phyloP scores from a whole-genome alignment of 2,797 vertebrate species.

The Pempheris klunzingeri region DNA sequence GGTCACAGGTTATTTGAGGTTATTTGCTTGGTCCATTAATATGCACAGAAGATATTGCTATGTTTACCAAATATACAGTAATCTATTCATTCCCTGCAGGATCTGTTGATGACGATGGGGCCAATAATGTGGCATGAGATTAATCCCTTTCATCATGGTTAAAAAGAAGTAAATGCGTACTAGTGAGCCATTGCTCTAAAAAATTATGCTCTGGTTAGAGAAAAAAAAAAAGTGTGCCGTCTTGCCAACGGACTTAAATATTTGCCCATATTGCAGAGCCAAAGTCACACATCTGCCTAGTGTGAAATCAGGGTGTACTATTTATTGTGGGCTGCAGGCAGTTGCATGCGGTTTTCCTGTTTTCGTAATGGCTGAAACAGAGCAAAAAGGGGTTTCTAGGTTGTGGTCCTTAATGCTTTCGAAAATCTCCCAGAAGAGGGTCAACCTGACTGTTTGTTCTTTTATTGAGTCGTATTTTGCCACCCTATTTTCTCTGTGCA shows the following conservation, averaged over 20 bases:
- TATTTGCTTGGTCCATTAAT: conserved; percentile 2
- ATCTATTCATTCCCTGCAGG: conserved; percentile 27
- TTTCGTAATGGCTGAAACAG: conserved; percentile 77
- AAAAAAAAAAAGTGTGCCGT: conserved; percentile 72
- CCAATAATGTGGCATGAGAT: conserved; percentile 27
- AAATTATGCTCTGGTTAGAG: conserved; percentile 54
- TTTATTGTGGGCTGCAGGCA: conserved; percentile 81
- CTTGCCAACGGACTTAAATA: conserved; percentile 63
- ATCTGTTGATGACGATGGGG: conserved; percentile 33
- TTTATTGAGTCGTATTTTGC: conserved; percentile 42
- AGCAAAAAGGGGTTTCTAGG: conserved; percentile 87
- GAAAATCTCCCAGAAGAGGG: conserved; percentile 64
- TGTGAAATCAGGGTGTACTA: conserved; percentile 79
- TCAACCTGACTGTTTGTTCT: conserved; percentile 71
- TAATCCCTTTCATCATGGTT: conserved; percentile 48
- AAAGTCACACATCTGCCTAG: conserved; percentile 71
- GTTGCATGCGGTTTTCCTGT: conserved; percentile 88
- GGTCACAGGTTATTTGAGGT: conserved; percentile 29
- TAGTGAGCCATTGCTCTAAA: conserved; percentile 49
- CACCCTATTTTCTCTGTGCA: conserved; percentile 69
- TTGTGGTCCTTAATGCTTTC: conserved; percentile 79
- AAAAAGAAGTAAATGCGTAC: conserved; percentile 41
- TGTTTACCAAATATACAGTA: conserved; percentile 32
- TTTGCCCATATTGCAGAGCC: conserved; percentile 64
- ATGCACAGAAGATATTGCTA: conserved; percentile 12